phyloP scores from a whole-genome alignment of 2,888 invertebrate species.

The Melanchra persicariae region DNA sequence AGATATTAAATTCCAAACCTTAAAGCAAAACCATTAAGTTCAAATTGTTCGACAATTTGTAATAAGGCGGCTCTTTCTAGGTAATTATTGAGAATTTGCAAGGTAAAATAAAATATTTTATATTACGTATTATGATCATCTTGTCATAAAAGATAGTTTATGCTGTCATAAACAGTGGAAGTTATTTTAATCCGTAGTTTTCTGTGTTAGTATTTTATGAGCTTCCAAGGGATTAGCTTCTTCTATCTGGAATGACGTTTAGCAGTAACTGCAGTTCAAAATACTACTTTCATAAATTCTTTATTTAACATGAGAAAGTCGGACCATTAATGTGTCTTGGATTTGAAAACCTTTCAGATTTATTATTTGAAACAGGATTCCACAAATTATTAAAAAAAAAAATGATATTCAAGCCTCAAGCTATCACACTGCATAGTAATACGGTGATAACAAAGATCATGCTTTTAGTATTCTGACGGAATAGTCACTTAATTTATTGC shows the following conservation, averaged over 20 bases:
- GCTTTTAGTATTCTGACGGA: constrained; percentile 29
- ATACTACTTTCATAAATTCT: constrained; percentile 17
- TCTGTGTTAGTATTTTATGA: constrained; percentile 21
- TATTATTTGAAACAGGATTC: not conserved
- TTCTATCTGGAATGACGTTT: constrained; percentile 14
- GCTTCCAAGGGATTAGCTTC: constrained; percentile 7
- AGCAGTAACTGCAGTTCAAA: constrained; percentile 1
- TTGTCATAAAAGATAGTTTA: constrained; percentile 48
- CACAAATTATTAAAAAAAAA: not conserved
- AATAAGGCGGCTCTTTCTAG: not conserved
- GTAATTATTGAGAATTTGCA: constrained; percentile 41
- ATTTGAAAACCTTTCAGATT: not conserved
- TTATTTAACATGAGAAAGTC: not conserved
- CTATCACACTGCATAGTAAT: constrained; percentile 15
- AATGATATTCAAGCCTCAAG: constrained; percentile 10
- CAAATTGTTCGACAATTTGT: not conserved
- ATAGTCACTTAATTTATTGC: constrained; percentile 29
- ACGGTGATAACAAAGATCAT: not conserved
- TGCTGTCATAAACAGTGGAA: constrained; percentile 30
- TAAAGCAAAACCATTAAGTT: not conserved
- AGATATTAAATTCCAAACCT: not conserved
- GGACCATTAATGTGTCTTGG: not conserved
- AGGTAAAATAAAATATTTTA: constrained; percentile 28
- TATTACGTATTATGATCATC: constrained; percentile 24
- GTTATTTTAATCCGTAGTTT: constrained; percentile 21